A percentile compares a stretch with the other conserved stretches of the same genome.
Evolutionary conservation across 2,797 vertebrate genomes (phyloP).

Genomic region (Enteromius afrohamiltoni): DNA sequence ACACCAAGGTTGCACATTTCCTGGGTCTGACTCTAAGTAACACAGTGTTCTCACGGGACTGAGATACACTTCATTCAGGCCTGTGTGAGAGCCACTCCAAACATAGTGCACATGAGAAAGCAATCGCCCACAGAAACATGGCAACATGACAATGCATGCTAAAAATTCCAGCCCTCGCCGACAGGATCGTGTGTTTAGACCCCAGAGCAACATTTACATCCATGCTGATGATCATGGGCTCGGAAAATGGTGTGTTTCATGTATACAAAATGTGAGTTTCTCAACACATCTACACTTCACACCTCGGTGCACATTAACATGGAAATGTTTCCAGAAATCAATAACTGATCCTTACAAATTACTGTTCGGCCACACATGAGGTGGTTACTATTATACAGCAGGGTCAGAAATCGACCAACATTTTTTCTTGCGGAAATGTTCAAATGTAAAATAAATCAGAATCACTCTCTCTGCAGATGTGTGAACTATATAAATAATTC

Average conservation of each 20-base stretch:
- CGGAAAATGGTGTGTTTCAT: slow-evolving; percentile 1
- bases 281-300: neutral
- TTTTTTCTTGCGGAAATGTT: neutral
- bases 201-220: neutral
- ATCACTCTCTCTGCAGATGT: neutral
- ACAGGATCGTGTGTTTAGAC: slow-evolving; percentile 9
- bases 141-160: slow-evolving; percentile 22
- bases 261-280: neutral
- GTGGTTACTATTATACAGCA: neutral
- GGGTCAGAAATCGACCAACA: neutral
- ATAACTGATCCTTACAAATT: neutral
- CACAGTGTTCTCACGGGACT: slow-evolving; percentile 47
- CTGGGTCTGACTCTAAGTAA: slow-evolving; percentile 14
- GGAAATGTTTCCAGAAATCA: slow-evolving; percentile 6
- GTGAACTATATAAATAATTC: neutral
- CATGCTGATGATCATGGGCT: neutral
- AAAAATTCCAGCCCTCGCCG: slow-evolving; percentile 20
- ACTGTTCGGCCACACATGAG: neutral
- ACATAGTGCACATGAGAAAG: slow-evolving; percentile 56
- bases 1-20: slow-evolving; percentile 43
- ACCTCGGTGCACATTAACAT: neutral
- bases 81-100: slow-evolving; percentile 48
- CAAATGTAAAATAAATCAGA: neutral
- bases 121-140: slow-evolving; percentile 45
- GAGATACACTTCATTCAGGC: slow-evolving; percentile 37